Conservation (phyloP, 2,888 invertebrate species). For the Cryptops parisi region DNA sequence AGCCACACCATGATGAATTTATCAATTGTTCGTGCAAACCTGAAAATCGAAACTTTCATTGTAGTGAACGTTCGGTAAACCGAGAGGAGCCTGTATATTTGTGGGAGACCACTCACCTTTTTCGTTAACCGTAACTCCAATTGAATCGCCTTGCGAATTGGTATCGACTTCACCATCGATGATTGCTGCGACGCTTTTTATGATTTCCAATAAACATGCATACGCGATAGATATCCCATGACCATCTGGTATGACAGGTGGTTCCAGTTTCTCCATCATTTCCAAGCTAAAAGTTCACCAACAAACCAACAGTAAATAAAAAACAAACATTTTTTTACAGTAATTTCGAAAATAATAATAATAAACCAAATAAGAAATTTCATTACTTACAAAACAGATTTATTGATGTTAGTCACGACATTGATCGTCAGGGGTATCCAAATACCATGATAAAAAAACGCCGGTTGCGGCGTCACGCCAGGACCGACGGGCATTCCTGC, state of each 20-base stretch:
- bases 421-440: constrained; percentile 79
- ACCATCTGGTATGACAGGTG: constrained; percentile 86
- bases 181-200: constrained; percentile 64
- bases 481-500: constrained; percentile 53
- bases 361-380: no score
- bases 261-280: constrained; percentile 88
- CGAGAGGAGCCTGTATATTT: not conserved
- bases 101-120: not conserved
- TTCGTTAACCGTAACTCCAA: no score
- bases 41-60: no score
- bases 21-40: constrained; percentile 57
- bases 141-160: no score
- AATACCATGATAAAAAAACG: constrained; percentile 82
- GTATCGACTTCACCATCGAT: constrained; percentile 39
- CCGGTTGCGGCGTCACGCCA: constrained; percentile 70
- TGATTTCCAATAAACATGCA: constrained; percentile 80
- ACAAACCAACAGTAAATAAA: constrained; percentile 1
- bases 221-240: constrained; percentile 95
- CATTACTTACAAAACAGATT: constrained; percentile 74
- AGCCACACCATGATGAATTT: constrained; percentile 88
- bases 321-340: no score
- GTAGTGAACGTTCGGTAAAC: no score
- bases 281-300: constrained; percentile 51
- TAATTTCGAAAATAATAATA: no score
- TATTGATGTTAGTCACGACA: constrained; percentile 69